Evolutionary conservation across 30 jellyfish, hydroid and myxozoan genomes (phyloP).

Genomic region (Nemopilema nomurai): DNA sequence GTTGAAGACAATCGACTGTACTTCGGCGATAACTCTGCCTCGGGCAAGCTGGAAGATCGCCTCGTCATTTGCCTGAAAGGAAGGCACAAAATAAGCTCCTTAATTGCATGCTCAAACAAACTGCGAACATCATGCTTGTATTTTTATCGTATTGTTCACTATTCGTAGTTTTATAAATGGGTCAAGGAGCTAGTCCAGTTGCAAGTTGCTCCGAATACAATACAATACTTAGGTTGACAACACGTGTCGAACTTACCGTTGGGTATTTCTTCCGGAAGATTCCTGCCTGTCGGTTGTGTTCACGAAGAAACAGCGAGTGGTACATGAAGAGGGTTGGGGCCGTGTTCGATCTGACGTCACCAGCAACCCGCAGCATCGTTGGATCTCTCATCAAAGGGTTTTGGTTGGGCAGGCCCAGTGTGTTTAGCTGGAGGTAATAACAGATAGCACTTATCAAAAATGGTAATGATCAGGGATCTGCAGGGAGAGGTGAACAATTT

Average conservation of each 20-base stretch:
- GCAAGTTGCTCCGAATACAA: background rate
- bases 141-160: too few relatives aligned
- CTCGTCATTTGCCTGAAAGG: conserved; percentile 73
- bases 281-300: conserved; percentile 79
- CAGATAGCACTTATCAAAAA: background rate
- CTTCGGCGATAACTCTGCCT: conserved; percentile 76
- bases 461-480: background rate
- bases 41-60: conserved; percentile 78
- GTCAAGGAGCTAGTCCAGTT: too few relatives aligned
- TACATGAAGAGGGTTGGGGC: conserved; percentile 71
- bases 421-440: conserved; percentile 14
- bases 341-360: conserved; percentile 83
- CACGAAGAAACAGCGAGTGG: conserved; percentile 79
- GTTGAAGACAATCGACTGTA: conserved; percentile 67
- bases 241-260: conserved; percentile 22
- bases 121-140: too few relatives aligned
- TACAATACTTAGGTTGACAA: too few relatives aligned
- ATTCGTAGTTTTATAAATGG: too few relatives aligned
- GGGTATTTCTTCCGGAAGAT: conserved; percentile 53
- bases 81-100: background rate
- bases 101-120: background rate
- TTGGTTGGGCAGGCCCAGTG: conserved; percentile 58
- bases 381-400: conserved; percentile 81
- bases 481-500: too few relatives aligned
- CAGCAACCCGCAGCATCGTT: conserved; percentile 66